Base-by-base conservation (phyloP, 1,140 invertebrate genomes). In the Phthorimaea operculella region DNA sequence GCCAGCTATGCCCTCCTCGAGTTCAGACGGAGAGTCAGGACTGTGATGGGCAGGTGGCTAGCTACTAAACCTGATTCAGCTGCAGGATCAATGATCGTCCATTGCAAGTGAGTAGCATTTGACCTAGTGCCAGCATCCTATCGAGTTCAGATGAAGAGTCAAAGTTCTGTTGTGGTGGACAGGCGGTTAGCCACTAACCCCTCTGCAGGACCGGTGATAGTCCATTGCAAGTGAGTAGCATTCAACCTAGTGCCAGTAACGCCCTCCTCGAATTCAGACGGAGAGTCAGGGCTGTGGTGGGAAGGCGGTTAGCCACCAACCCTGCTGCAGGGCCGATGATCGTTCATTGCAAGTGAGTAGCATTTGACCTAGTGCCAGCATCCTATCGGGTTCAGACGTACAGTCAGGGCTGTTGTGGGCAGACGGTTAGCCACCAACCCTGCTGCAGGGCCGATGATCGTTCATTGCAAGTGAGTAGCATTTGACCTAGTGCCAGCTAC, bases 41-140 rank as follows among this genome's bases (percentile, higher is more conserved):
- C 93, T 1, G 93, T 96, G 0, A 92, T 95, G 11, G 92, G 92
- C 0, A 90, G 92, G 14, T 87, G 91, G 8, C 89, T 94, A 49
- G 91, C 91, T 62, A 87, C 89, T 11, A 91, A 91, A 59, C 89
- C 91, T n/a, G n/a, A n/a, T n/a, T n/a, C n/a, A 36, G 86, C 85
- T 52, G 89, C 91, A 15, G 96, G 95, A 0, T 96, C 96, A 0
- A 95, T 96, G 86, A 88, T 98, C 18, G 96, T 98, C 1, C 96
- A 98, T 76, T 98, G 96, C 94, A 97, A 94, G 95, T 96, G 83
- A 90, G 90, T 87, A 16, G n/a, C n/a, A n/a, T n/a, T n/a, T n/a
- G n/a, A n/a, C n/a, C n/a, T n/a, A n/a, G n/a, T n/a, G n/a, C n/a
- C n/a, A n/a, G n/a, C n/a, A n/a, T n/a, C n/a, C n/a, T n/a, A n/a